Percentiles rank a stretch among this genome's conserved stretches.
Conservation (phyloP, 2,888 invertebrate genomes). For the Melanostoma scalare region DNA sequence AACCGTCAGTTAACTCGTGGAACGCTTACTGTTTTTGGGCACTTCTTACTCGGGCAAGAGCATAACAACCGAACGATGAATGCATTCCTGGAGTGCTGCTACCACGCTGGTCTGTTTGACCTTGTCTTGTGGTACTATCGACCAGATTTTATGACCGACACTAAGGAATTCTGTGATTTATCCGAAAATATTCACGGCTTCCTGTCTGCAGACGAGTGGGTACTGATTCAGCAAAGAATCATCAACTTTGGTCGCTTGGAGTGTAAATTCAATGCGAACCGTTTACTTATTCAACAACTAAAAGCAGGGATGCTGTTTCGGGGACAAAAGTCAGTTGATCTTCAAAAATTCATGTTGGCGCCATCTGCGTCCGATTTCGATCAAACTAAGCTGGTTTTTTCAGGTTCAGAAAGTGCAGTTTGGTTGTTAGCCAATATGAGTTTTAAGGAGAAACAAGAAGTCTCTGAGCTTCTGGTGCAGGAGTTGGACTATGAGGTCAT, state of each 20-base stretch:
- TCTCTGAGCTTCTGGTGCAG: constrained; percentile 69
- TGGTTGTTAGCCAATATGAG: constrained; percentile 76
- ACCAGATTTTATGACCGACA: constrained; percentile 77
- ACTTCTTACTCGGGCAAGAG: constrained; percentile 77
- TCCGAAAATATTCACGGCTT: constrained; percentile 75
- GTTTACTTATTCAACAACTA: constrained; percentile 77
- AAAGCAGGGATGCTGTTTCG: constrained; percentile 74
- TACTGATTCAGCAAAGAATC: constrained; percentile 79
- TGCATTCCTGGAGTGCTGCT: constrained; percentile 79
- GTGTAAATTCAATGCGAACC: constrained; percentile 78
- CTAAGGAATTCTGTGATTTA: constrained; percentile 26
- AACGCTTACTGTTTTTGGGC: constrained; percentile 77
- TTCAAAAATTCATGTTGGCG: constrained; percentile 70
- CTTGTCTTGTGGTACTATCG: constrained; percentile 78
- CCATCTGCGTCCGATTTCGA: constrained; percentile 72
- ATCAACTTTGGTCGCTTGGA: constrained; percentile 79
- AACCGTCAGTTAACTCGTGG: constrained; percentile 75
- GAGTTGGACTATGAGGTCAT: constrained; percentile 52
- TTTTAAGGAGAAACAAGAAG: constrained; percentile 76
- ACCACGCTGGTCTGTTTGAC: constrained; percentile 77
- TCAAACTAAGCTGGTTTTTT: constrained; percentile 73
- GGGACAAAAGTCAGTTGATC: constrained; percentile 57
- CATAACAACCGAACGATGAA: constrained; percentile 80
- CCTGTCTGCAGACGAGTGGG: constrained; percentile 78
- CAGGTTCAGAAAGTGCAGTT: constrained; percentile 59